Base-by-base conservation (phyloP, 2,113 vertebrate genomes). In the Gambusia affinis region DNA sequence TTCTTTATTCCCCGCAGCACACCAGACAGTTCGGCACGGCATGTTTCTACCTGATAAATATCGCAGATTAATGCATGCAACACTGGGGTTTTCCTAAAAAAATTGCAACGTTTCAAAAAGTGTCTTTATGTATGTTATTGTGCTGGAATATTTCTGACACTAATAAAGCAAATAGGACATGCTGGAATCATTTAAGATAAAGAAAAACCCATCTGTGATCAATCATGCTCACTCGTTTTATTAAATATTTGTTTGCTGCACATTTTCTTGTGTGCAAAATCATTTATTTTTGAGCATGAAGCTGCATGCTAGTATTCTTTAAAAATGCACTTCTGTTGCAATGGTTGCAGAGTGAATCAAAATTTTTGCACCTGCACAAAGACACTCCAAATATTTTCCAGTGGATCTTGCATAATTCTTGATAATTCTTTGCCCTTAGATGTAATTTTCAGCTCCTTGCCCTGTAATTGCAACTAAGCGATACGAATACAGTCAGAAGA, bases 1-100 rank as follows among this genome's bases (percentile, higher is more conserved):
- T 86, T 78, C 86, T 91, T 81, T 84, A 66, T 81, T 87, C 78
- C 73, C 79, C 71, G 77, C 69, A 78, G 79, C 75, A 72, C 76
- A 79, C 82, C 78, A 80, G 78, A 81, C 81, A 29, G 73, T n/a
- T 82, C 62, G 44, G 76, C 73, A 67, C 19, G 39, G 1, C 62
- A 7, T 12, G 69, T 78, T 87, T 86, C 82, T 80, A 83, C 80
- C 75, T 65, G 73, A 81, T 74, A 64, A 67, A 82, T n/a, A 67
- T 63, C 8, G 4, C 1, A 3, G 29, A 82, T 64, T 39, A 65
- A 80, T 87, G 84, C 44, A 76, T 75, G 81, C 74, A 75, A 70
- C 81, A 74, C 62, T 11, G 64, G 39, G 15, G 1, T 12, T 12
- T 63, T 67, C 24, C 15, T 80, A 39, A 35, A 35, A 62, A 79